Evolutionary conservation across 2,113 vertebrate species (phyloP).

Genomic region (Nannobrachium achirus): DNA sequence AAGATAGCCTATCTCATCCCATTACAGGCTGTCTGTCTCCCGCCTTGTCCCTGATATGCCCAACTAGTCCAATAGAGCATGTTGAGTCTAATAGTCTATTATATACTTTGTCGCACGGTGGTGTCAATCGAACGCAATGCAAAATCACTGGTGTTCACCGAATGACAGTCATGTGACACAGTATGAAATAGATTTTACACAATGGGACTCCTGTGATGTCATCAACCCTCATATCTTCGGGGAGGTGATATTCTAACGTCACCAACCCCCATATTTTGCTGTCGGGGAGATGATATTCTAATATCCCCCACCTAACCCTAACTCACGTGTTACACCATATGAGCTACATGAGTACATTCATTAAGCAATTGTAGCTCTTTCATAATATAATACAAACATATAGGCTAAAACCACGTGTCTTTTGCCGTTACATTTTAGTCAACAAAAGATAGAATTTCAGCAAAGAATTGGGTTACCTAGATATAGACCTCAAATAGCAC

Average conservation of each 20-base stretch:
- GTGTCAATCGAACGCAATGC: too few species aligned
- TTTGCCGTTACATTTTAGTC: background rate
- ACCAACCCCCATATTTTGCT: slow-evolving; percentile 28
- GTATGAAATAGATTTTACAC: slow-evolving; percentile 10
- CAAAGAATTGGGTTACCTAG: background rate
- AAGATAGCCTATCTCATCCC: slow-evolving; percentile 82
- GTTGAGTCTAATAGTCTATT: slow-evolving; percentile 4
- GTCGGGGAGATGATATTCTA: slow-evolving; percentile 13
- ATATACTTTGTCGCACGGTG: too few species aligned
- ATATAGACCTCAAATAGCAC: background rate
- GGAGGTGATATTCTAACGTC: slow-evolving; percentile 15
- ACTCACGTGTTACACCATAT: too few species aligned
- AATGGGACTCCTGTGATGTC: slow-evolving; percentile 49
- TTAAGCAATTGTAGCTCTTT: too few species aligned
- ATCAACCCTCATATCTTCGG: slow-evolving; percentile 34
- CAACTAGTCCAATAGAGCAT: slow-evolving; percentile 49
- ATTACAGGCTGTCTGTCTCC: slow-evolving; percentile 75
- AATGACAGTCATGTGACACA: too few species aligned
- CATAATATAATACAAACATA: too few species aligned
- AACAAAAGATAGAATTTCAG: background rate
- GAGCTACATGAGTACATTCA: too few species aligned
- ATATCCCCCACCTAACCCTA: slow-evolving; percentile 21
- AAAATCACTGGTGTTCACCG: too few species aligned
- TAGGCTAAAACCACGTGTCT: background rate
- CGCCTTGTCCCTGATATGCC: slow-evolving; percentile 70